A percentile compares a stretch with the other conserved stretches of the same genome.
phyloP scores from a whole-genome alignment of 2,888 invertebrate species.

The Folsomia candida region DNA sequence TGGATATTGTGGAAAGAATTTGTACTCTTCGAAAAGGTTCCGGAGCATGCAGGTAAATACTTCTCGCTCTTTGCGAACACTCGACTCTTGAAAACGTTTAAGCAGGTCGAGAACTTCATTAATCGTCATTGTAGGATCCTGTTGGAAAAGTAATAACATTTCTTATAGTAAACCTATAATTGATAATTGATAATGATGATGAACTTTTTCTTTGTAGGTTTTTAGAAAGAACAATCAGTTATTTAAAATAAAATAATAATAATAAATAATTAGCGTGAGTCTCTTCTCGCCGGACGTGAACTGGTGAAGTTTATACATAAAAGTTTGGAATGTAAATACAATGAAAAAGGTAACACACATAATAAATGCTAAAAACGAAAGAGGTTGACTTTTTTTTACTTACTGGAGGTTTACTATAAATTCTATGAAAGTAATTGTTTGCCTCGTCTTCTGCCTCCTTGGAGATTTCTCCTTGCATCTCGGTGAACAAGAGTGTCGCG shows the following conservation, averaged over 20 bases:
- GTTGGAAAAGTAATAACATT: constrained; percentile 14
- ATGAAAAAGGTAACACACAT: background rate
- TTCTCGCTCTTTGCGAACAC: constrained; percentile 75
- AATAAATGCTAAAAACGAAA: background rate
- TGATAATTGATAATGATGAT: no score
- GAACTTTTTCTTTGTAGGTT: no score
- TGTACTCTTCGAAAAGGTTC: constrained; percentile 96
- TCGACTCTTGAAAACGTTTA: constrained; percentile 91
- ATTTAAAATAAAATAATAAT: no score
- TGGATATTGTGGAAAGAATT: constrained; percentile 97
- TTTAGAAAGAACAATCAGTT: no score
- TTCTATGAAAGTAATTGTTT: constrained; percentile 95
- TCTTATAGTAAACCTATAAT: no score
- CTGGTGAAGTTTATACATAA: background rate
- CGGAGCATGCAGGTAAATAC: constrained; percentile 95
- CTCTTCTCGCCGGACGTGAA: background rate
- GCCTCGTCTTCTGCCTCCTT: constrained; percentile 99
- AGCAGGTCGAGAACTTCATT: constrained; percentile 95
- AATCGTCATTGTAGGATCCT: constrained; percentile 83
- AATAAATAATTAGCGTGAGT: no score
- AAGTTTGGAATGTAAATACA: background rate
- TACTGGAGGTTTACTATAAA: constrained; percentile 91
- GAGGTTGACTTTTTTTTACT: constrained; percentile 29
- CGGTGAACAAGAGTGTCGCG: constrained; percentile 38
- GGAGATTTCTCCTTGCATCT: constrained; percentile 56